These are phyloP conservation scores for Anthoscopus minutus DNA, from an alignment of 2,113 vertebrate species.

Conservation along the genomic window DNA sequence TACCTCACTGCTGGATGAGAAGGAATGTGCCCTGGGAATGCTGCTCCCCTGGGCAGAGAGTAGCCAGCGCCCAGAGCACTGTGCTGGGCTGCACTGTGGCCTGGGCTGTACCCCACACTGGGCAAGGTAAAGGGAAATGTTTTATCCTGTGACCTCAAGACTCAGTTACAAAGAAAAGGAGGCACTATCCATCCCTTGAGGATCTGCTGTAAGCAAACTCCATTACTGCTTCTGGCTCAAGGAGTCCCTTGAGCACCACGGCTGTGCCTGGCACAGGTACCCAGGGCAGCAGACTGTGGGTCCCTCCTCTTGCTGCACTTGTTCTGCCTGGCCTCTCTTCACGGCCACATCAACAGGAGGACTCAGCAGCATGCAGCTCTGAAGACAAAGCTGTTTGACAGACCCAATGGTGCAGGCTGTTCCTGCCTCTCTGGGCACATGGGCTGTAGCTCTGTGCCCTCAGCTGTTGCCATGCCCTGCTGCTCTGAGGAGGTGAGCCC, in stretches of 20 bases:
- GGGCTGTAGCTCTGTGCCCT: neutral
- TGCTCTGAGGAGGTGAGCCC: neutral
- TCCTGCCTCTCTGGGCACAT: neutral
- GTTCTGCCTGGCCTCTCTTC: neutral
- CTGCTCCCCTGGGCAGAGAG: neutral
- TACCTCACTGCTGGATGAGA: neutral
- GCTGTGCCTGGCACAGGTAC: neutral
- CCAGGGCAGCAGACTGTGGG: accelerated
- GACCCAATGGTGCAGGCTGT: accelerated
- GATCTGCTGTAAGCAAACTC: neutral
- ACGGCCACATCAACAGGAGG: accelerated
- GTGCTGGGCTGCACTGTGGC: accelerated
- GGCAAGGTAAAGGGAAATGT: too few relatives aligned
- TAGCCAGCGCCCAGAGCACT: neutral
- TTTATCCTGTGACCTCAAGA: accelerated
- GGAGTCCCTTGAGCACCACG: neutral
- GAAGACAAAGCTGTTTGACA: neutral
- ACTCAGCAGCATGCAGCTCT: neutral
- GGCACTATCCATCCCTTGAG: neutral
- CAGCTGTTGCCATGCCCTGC: neutral
- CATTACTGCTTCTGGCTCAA: neutral
- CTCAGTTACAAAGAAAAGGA: neutral
- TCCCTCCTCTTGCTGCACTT: neutral
- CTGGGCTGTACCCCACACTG: accelerated
- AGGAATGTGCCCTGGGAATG: accelerated